These are phyloP conservation scores for Ceratosolen fusciceps DNA, from an alignment of 1,140 invertebrate genomes.

Conservation along the genomic window DNA sequence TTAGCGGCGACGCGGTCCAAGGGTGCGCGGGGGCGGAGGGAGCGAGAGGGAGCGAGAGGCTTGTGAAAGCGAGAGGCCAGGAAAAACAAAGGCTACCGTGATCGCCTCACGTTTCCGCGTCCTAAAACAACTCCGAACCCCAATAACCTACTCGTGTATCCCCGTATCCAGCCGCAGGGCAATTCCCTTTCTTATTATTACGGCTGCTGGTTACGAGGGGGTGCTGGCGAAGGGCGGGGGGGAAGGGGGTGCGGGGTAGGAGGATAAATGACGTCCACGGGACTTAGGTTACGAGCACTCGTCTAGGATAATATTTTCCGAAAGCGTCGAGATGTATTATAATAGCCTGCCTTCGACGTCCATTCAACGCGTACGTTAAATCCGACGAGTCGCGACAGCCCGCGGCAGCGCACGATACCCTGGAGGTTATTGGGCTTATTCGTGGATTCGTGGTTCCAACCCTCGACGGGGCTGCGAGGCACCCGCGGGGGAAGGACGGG, in stretches of 20 bases:
- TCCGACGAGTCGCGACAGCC: neutral
- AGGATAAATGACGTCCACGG: neutral
- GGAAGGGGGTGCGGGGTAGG: neutral
- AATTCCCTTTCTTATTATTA: no score
- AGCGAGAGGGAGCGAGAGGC: neutral
- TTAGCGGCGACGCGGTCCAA: neutral
- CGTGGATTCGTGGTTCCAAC: no score
- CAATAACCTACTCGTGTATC: no score
- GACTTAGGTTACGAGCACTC: conserved; percentile 7
- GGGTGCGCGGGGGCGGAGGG: neutral
- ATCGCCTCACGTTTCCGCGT: conserved; percentile 39
- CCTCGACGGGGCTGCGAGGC: no score
- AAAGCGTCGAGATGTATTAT: neutral
- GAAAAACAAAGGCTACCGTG: conserved; percentile 44
- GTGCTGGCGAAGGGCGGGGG: neutral
- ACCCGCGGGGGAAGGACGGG: no score
- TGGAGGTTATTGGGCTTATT: no score
- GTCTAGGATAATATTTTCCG: conserved; percentile 27
- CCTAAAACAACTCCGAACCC: conserved; percentile 55
- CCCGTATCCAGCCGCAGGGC: no score
- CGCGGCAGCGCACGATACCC: no score
- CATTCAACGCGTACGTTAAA: no score
- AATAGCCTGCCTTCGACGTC: neutral
- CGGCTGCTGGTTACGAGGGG: no score
- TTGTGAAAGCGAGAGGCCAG: conserved; percentile 15